Percentiles rank a stretch among this genome's conserved stretches.
phyloP scores from a whole-genome alignment of 2,888 invertebrate species.

The Chymomyza fuscimana region DNA sequence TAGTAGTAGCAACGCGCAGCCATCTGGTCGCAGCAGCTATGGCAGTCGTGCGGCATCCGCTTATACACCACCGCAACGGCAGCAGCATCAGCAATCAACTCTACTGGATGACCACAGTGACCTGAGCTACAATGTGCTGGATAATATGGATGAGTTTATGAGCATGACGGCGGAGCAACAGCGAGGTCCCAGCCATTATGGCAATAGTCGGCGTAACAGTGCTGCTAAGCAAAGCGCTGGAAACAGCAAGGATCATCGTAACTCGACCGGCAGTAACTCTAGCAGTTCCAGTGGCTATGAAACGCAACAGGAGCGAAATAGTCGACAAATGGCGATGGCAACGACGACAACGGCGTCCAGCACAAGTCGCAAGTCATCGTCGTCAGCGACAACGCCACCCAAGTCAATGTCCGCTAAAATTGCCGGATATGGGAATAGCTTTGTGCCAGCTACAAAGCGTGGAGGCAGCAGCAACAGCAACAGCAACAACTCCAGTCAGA shows the following conservation, averaged over 20 bases:
- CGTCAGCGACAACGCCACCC: conserved; percentile 55
- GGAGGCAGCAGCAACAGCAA: conserved; percentile 32
- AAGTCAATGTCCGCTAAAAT: conserved; percentile 29
- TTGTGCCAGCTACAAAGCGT: conserved; percentile 17
- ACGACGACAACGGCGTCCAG: conserved; percentile 13
- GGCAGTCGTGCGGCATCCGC: conserved; percentile 37
- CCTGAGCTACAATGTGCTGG: conserved; percentile 77
- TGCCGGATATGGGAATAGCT: conserved; percentile 19
- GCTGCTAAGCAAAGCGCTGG: conserved; percentile 37
- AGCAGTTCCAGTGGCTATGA: conserved; percentile 61
- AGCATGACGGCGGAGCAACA: conserved; percentile 46
- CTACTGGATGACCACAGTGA: conserved; percentile 63
- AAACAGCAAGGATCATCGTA: conserved; percentile 60
- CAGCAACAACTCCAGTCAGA: conserved; percentile 20
- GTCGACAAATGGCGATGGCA: conserved; percentile 37
- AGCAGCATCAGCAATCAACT: conserved; percentile 26
- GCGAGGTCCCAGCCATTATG: conserved; percentile 30
- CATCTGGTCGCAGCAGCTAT: conserved; percentile 38
- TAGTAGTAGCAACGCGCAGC: conserved; percentile 4
- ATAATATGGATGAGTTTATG: conserved; percentile 76
- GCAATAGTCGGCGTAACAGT: conserved; percentile 37
- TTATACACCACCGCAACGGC: conserved; percentile 65
- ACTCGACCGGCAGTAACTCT: conserved; percentile 62
- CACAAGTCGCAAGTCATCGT: conserved; percentile 52
- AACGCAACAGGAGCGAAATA: conserved; percentile 53